These are phyloP conservation scores for Theristicus caerulescens DNA, from an alignment of 2,113 vertebrate species.

Conservation along the genomic window DNA sequence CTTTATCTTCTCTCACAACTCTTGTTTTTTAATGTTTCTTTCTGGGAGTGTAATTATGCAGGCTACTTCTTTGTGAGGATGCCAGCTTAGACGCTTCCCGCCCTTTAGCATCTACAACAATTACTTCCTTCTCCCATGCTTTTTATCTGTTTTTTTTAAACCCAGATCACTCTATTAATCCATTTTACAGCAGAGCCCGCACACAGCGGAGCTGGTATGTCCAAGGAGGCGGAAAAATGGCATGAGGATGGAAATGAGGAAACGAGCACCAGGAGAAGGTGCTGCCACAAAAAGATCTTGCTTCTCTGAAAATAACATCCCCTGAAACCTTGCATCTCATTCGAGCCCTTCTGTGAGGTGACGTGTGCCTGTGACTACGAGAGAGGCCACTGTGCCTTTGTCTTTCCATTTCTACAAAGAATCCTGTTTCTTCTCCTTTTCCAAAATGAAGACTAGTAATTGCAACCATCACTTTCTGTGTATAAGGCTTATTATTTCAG, in stretches of 20 bases:
- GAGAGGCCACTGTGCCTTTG: background rate
- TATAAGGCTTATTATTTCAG: background rate
- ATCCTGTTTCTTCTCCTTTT: background rate
- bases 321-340: background rate
- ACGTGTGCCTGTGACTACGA: accelerated
- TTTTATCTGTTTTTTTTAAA: background rate
- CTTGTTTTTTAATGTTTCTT: background rate
- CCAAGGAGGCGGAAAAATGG: background rate
- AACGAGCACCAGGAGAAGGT: background rate
- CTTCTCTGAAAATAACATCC: background rate
- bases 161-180: background rate
- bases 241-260: background rate
- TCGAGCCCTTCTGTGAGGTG: background rate
- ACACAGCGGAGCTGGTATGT: background rate
- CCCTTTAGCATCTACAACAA: background rate
- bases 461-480: background rate
- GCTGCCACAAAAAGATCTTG: too few relatives aligned
- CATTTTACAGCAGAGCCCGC: background rate
- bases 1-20: background rate
- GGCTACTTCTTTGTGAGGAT: background rate
- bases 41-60: background rate
- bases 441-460: background rate
- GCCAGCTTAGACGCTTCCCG: background rate
- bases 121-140: background rate
- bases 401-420: background rate